Evolutionary conservation across 2,797 vertebrate species (phyloP).

Genomic region (Crocidura indochinensis): DNA sequence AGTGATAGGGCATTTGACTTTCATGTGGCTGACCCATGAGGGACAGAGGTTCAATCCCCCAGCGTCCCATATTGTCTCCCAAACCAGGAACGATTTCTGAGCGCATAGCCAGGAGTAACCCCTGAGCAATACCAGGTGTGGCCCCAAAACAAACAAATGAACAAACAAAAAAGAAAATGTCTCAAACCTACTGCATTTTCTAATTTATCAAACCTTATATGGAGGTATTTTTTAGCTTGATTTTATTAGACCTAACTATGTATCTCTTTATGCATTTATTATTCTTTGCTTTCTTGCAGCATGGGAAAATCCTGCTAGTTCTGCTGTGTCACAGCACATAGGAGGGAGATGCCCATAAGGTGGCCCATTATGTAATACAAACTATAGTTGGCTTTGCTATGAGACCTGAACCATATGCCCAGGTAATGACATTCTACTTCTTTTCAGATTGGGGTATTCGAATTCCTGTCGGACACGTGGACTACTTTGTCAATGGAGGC

Average conservation of each 20-base stretch:
- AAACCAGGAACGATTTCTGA: too few relatives aligned
- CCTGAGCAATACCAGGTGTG: too few relatives aligned
- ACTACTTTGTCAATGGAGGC: conserved; percentile 97
- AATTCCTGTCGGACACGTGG: conserved; percentile 97
- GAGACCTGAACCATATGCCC: background rate
- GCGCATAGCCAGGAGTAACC: too few relatives aligned
- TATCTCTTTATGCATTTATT: background rate
- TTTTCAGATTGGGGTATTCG: conserved; percentile 96
- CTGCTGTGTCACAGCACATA: background rate
- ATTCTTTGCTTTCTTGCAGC: conserved; percentile 2
- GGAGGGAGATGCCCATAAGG: background rate
- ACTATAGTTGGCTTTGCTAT: background rate
- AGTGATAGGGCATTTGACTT: too few relatives aligned
- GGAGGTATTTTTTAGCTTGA: conserved; percentile 16
- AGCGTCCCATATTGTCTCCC: too few relatives aligned
- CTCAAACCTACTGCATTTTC: background rate
- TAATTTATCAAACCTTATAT: background rate
- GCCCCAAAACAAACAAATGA: too few relatives aligned
- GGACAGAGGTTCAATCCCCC: too few relatives aligned
- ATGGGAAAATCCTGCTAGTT: background rate
- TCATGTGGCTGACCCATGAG: too few relatives aligned
- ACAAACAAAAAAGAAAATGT: background rate
- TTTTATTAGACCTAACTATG: conserved; percentile 7
- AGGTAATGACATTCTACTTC: conserved; percentile 37
- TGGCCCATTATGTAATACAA: background rate